These are phyloP conservation scores for Dasyurus viverrinus DNA, from an alignment of 2,113 vertebrate genomes.

Conservation along the genomic window DNA sequence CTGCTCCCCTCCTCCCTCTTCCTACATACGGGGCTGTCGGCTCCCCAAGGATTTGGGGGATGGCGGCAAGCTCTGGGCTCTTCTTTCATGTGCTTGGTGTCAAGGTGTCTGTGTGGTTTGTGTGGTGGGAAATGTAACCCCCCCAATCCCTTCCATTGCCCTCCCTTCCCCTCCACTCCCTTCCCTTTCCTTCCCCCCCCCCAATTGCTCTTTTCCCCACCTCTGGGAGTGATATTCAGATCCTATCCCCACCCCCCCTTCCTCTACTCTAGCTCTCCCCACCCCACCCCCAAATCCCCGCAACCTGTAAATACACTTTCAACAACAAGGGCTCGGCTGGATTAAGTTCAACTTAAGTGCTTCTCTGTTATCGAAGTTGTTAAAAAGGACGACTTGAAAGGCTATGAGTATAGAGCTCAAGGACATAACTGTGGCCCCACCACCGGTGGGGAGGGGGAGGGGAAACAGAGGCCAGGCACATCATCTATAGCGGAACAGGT, in stretches of 20 bases:
- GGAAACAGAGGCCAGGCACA: slow-evolving; percentile 54
- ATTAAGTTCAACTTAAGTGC: slow-evolving; percentile 79
- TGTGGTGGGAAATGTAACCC: background rate
- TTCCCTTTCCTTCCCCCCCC: slow-evolving; percentile 5
- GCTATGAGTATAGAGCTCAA: slow-evolving; percentile 78
- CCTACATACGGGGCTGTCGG: background rate
- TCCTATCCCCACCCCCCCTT: slow-evolving; percentile 32
- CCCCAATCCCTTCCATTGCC: background rate
- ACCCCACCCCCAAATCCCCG: slow-evolving; percentile 77
- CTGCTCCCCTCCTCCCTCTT: background rate
- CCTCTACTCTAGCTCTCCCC: slow-evolving; percentile 65
- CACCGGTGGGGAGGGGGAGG: slow-evolving; percentile 54
- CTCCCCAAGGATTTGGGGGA: background rate
- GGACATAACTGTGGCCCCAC: slow-evolving; percentile 70
- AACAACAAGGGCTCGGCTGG: slow-evolving; percentile 79
- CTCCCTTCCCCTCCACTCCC: slow-evolving; percentile 32
- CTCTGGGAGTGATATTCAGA: slow-evolving; percentile 35
- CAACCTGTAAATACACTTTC: slow-evolving; percentile 77
- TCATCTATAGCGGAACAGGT: slow-evolving; percentile 97
- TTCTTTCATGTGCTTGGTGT: slow-evolving; percentile 65
- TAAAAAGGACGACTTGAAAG: slow-evolving; percentile 80
- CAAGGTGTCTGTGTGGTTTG: slow-evolving; percentile 67
- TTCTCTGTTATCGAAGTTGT: slow-evolving; percentile 80
- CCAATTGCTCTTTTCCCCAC: slow-evolving; percentile 70
- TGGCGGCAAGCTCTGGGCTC: background rate